Conservation (phyloP, 2,888 invertebrate genomes). For the Vannuccia rotundouncinata region DNA sequence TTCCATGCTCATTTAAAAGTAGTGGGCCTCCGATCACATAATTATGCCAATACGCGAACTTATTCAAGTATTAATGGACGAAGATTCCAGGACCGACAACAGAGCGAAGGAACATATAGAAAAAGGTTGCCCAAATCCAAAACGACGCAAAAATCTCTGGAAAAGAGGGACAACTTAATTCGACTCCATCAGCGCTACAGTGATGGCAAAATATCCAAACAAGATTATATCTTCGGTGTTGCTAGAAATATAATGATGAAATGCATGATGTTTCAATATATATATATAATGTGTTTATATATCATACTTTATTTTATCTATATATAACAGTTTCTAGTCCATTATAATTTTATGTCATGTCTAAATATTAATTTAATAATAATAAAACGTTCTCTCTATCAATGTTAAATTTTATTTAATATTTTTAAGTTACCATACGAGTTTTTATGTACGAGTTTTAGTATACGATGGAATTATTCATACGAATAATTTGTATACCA, state of each 20-base stretch:
- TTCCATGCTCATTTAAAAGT: constrained; percentile 5
- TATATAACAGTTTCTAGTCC: background rate
- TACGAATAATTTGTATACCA: background rate
- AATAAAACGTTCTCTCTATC: background rate
- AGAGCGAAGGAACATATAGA: background rate
- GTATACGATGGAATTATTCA: no score
- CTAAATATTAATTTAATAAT: background rate
- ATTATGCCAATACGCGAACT: background rate
- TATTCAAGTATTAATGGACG: background rate
- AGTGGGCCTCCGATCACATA: background rate
- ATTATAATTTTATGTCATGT: background rate
- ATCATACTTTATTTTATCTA: background rate
- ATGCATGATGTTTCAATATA: background rate
- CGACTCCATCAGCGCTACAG: background rate
- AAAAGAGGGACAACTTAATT: constrained; percentile 7
- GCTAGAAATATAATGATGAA: background rate
- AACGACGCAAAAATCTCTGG: background rate
- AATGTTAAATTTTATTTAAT: background rate
- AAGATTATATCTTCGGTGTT: constrained; percentile 7
- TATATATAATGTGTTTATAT: background rate
- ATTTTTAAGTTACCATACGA: background rate
- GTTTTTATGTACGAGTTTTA: background rate
- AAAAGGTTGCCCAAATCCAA: background rate
- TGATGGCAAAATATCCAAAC: background rate
- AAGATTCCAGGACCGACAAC: background rate